These are phyloP conservation scores for Xenopus laevis DNA, from an alignment of 2,113 vertebrate genomes.

Conservation along the genomic window DNA sequence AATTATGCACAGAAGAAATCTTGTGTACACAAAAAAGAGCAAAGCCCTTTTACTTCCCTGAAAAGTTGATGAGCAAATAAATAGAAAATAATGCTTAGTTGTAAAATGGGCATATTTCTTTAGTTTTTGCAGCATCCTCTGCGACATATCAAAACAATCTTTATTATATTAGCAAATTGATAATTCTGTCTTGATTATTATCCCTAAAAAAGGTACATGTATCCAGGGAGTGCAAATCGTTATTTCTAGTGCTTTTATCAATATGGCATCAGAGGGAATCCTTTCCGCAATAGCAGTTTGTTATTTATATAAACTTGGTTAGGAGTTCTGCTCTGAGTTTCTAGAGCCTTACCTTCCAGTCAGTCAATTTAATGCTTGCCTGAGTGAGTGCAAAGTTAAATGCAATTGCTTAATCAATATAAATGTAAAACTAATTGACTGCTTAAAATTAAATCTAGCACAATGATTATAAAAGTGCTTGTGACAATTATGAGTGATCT, in stretches of 20 bases:
- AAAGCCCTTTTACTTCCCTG: no score
- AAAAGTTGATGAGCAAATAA: no score
- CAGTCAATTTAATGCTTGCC: conserved; percentile 41
- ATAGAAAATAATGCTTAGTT: no score
- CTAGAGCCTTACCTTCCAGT: conserved; percentile 26
- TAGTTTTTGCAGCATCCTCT: no score
- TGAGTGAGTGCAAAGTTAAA: conserved; percentile 44
- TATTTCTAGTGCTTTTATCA: not conserved
- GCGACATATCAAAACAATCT: no score
- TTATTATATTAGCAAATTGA: no score
- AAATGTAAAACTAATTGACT: conserved; percentile 47
- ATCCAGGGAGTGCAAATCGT: not conserved
- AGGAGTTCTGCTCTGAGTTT: conserved; percentile 9
- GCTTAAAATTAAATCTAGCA: conserved; percentile 40
- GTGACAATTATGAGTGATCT: conserved; percentile 41
- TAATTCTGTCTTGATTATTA: no score
- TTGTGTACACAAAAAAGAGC: no score
- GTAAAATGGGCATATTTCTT: no score
- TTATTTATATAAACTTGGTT: not conserved
- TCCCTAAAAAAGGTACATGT: not conserved
- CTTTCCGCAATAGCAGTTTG: not conserved
- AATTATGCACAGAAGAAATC: no score
- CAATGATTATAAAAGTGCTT: conserved; percentile 38
- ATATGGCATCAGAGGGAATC: not conserved
- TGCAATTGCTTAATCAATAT: conserved; percentile 44